Evolutionary conservation across 2,797 vertebrate species (phyloP).

Genomic region (Anabacerthia variegaticeps): DNA sequence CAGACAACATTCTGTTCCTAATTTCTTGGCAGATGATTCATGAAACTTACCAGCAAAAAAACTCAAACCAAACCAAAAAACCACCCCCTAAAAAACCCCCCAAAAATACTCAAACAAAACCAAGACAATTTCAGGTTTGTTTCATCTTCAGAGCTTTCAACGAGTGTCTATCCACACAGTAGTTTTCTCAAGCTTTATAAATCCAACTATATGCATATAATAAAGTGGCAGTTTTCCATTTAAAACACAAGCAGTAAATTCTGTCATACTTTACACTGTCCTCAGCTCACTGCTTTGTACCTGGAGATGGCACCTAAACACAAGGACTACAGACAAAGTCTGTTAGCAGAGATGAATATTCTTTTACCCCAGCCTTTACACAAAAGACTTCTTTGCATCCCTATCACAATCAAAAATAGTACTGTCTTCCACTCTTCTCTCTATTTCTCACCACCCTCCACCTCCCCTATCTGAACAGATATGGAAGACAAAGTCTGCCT

Average conservation of each 20-base stretch:
- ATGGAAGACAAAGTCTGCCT: not conserved
- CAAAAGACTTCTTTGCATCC: not conserved
- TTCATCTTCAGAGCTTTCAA: not conserved
- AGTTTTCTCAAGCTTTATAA: not conserved
- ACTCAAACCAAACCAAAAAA: not conserved
- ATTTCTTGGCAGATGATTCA: not conserved
- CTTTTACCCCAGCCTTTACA: not conserved
- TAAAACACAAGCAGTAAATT: not conserved
- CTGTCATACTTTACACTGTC: not conserved
- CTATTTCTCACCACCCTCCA: not conserved
- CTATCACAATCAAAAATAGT: not conserved
- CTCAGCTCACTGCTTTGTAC: not conserved
- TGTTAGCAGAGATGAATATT: not conserved
- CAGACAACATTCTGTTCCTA: not conserved
- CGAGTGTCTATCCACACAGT: not conserved
- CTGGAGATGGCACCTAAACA: not conserved
- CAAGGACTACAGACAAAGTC: not conserved
- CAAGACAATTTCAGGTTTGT: not conserved
- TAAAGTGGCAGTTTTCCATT: not conserved
- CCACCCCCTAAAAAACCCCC: not conserved
- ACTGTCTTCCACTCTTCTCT: not conserved
- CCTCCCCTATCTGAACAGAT: not conserved
- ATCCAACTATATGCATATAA: not conserved
- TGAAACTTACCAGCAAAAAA: not conserved
- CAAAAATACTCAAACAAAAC: not conserved